Conservation (phyloP, 2,888 invertebrate species). For the Drosophila limbata region DNA sequence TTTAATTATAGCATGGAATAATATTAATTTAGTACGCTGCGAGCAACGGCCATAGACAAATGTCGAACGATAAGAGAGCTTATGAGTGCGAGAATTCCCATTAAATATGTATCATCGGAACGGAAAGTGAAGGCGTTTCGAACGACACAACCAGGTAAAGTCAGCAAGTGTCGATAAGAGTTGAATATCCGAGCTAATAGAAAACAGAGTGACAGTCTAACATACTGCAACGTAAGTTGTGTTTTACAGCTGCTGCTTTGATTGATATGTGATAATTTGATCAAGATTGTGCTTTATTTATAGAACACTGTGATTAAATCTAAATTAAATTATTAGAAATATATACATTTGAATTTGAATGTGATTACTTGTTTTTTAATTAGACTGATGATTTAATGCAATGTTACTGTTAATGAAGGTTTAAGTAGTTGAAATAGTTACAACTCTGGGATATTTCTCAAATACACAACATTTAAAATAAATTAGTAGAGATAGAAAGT, state of each 20-base stretch:
- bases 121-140: slow-evolving; percentile 44
- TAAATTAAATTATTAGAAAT: no score
- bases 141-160: slow-evolving; percentile 4
- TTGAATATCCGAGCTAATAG: background rate
- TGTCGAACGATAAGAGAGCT: slow-evolving; percentile 45
- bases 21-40: slow-evolving; percentile 41
- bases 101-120: slow-evolving; percentile 21
- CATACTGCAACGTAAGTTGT: slow-evolving; percentile 19
- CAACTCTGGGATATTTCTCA: background rate
- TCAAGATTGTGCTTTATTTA: slow-evolving; percentile 22
- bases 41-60: slow-evolving; percentile 37
- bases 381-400: background rate
- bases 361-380: slow-evolving; percentile 18
- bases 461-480: no score
- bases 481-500: no score
- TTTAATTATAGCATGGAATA: slow-evolving; percentile 42
- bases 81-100: slow-evolving; percentile 6
- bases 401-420: background rate
- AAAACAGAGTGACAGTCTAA: slow-evolving; percentile 7
- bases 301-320: slow-evolving; percentile 24
- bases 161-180: slow-evolving; percentile 9
- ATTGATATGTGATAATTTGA: slow-evolving; percentile 36
- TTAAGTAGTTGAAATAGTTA: background rate
- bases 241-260: slow-evolving; percentile 27
- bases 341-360: background rate